Base-by-base conservation (phyloP, 1,140 invertebrate genomes). In the Sinonovacula constricta region DNA sequence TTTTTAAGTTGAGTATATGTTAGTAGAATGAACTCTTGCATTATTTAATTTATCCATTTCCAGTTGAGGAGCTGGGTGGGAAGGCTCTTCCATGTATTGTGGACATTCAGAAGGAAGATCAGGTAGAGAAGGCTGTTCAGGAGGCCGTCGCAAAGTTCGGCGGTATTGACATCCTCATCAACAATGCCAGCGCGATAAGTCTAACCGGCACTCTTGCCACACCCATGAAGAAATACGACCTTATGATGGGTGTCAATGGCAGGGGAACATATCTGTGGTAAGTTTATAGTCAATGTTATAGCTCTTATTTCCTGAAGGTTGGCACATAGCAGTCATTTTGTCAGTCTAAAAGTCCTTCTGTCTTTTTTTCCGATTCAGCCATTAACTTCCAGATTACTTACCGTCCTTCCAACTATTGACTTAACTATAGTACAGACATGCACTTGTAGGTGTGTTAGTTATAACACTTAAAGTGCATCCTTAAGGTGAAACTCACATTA, bases 111-210 rank as follows among this genome's bases (percentile, higher is more conserved):
- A 94, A 97, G 80, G 91, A 92, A 74, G 88, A 90, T 18, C 84
- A 91, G 49, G 94, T 99, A 0, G 91, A 94, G 77, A 92, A 93
- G 28, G 97, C 98, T n/a, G 94, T 99, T 24, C 93, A 97, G 82
- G 93, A 94, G 80, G 95, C 97, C 14, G 94, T 99, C 0, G 93
- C 95, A 53, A 95, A 95, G 90, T 99, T 99, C 92, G 98, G 98
- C 60, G 97, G 97, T 3, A 98, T 99, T 86, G 98, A 99, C 89
- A 96, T 99, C 81, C 86, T 93, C 7, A 92, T 99, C 3, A 99
- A 99, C 90, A 99, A 99, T 93, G 98, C 98, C 0, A 98, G 97
- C 86, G 98, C 98, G 22, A 99, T 99, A 84, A 95, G 94, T 26
- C 92, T 99, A 26, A 98, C 97, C 0, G 93, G 93, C 15, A 99